Evolutionary conservation across 2,113 vertebrate genomes (phyloP), one percentile per base, ranked within the genome.

Genomic region (Conger conger): DNA sequence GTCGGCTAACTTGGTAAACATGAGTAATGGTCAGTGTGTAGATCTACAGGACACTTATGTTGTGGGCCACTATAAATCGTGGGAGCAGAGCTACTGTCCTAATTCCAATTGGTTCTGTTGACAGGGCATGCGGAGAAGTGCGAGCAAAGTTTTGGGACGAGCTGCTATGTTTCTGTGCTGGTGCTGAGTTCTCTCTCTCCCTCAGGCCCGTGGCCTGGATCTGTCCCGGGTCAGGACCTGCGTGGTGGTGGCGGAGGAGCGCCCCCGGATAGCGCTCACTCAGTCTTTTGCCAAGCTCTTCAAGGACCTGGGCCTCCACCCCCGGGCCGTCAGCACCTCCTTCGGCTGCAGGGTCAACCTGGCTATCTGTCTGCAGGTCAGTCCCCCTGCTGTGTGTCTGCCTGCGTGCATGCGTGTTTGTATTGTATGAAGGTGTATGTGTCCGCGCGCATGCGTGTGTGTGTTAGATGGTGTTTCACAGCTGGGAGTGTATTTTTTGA

Each of bases 281-380:
- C 97, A 98, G 91, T 99, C 98, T 0, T 99, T 99, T 94, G 98
- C 98, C 45, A 99, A 99, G 86, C 94, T 99, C 83, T 99, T 99
- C 92, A 99, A 99, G 90, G 98, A 99, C 92, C 95, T 99, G 83
- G 98, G 98, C 81, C 97, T 99, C 17, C 98, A 99, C 89, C 98
- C 98, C 0, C 95, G 98, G 30, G 98, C 98, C 0, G 98, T 99
- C 88, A 99, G 98, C 95, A 99, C 98, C 11, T 98, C 98, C 0
- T 99, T 99, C 38, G 98, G 98, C 93, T 99, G 98, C 92, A 93
- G 98, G 89, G 98, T 99, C 90, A 99, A 99, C 93, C 94, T 99
- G 92, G 98, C 98, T 76, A 98, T 99, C 87, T 99, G 98, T 91
- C 94, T 99, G 90, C 98, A 99, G 98, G 98, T 99, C 90, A 93